Conservation (phyloP, 35 echinoderm and acorn worm species). For the Amphiura filiformis region DNA sequence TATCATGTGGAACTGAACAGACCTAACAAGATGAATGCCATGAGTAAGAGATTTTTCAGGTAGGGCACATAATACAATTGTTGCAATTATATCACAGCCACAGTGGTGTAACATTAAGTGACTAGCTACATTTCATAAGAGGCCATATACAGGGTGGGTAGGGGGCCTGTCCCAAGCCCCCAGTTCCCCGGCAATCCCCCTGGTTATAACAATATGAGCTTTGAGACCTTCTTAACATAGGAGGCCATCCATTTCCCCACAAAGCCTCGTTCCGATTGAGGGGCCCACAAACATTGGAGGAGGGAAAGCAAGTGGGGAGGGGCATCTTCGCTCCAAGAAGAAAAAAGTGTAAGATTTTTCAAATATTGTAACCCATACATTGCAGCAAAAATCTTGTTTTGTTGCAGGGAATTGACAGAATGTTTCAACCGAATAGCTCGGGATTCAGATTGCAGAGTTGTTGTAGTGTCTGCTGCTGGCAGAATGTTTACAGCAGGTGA, state of each 20-base stretch:
- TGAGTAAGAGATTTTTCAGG: constrained; percentile 92
- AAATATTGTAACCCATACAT: no score
- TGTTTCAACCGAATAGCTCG: constrained; percentile 65
- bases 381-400: neutral
- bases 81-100: neutral
- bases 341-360: no score
- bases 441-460: constrained; percentile 86
- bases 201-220: no score
- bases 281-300: no score
- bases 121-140: neutral
- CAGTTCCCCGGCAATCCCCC: no score
- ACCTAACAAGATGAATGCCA: constrained; percentile 84
- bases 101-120: neutral
- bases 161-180: neutral
- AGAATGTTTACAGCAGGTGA: constrained; percentile 88
- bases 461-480: constrained; percentile 74
- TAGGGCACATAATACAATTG: constrained; percentile 11
- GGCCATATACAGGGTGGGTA: neutral
- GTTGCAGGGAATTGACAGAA: constrained; percentile 76
- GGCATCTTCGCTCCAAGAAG: no score
- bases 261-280: no score
- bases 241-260: neutral
- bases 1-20: constrained; percentile 92
- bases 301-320: no score
- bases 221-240: neutral